Evolutionary conservation across 2,888 invertebrate species (phyloP), one percentile per base, ranked within the genome.

Genomic region (Melieria crassipennis): DNA sequence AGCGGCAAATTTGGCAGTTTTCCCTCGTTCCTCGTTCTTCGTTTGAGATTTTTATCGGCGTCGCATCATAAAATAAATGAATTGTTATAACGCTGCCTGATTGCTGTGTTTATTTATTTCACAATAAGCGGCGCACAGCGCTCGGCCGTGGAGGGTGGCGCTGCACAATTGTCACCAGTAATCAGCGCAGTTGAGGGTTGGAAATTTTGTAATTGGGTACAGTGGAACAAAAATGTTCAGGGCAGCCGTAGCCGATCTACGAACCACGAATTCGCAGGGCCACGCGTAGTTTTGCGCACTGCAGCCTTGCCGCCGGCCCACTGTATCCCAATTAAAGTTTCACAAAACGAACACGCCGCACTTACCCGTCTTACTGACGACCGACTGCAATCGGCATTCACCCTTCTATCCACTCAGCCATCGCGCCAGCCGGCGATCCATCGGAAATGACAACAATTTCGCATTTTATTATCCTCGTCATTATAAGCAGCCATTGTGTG

Each of bases 11-110:
- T 10, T 50, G 50, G 9, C 9, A 9, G 11, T 50, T 50, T 50
- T 50, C 11, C 11, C 11, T 50, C 3, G 11, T 10, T 10, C 3
- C 50, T 10, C 50, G 10, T 11, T 67, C 56, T 50, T 46, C 43
- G 60, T 74, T 67, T 71, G 58, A 57, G 66, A 73, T 66, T 72
- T 67, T 73, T 76, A 73, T 75, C 76, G 74, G 79, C 79, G 76
- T 72, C 72, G 74, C 75, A 73, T 84, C 82, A 84, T 84, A 83
- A 84, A 84, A 83, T 84, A 84, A 84, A 84, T 84, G 84, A 84
- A 84, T 84, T 84, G 84, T 80, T 84, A 81, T 83, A 83, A 81
- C 80, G 77, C 75, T 77, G 79, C 79, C 78, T 83, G 84, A 84
- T 83, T 83, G 84, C 82, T 75, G 70, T 73, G 75, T 75, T 78